Evolutionary conservation across 2,113 vertebrate genomes (phyloP), one percentile per base, ranked within the genome.

Genomic region (Tyto alba): DNA sequence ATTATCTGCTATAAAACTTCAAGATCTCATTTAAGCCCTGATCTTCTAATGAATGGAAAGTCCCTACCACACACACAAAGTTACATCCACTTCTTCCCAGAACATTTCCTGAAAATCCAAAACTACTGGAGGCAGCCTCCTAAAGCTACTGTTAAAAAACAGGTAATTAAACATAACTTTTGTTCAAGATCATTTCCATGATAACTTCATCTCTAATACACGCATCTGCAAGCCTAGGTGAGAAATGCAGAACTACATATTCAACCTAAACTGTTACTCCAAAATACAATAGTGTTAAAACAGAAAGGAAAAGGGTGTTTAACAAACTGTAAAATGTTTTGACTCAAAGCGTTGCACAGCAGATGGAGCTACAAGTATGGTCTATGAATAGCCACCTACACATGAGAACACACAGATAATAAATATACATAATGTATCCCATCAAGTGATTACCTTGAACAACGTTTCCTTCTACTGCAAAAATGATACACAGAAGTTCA

Each of bases 301-400:
- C 27, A 93, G 85, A 77, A 74, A 48, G 55, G 38, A 81, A 60
- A 50, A 67, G 89, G 66, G 77, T 68, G 92, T 95, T 84, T 66
- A 91, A 72, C 87, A 94, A 93, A 84, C 89, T 96, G 94, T 40
- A 89, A 91, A 94, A 87, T 91, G 91, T 94, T 96, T 94, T 96
- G 93, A 91, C 89, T 95, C 60, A 13, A 90, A 93, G 89, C 75
- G 89, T 45, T 52, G 83, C 85, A 82, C 74, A 74, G 84, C 96
- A 97, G 96, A 96, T 96, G 93, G 95, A 95, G 95, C 91, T 88
- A 75, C 62, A 85, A 90, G 81, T 48, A 76, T 76, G 77, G 84
- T 85, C 81, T 64, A 64, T 48, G 76, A 94, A 91, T 55, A 92
- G 62, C 93, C 91, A 91, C 95, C 89, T 64, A 95, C 94, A 93